These are phyloP conservation scores for Microtus ochrogaster DNA, from an alignment of 2,113 vertebrate genomes.

Conservation along the genomic window DNA sequence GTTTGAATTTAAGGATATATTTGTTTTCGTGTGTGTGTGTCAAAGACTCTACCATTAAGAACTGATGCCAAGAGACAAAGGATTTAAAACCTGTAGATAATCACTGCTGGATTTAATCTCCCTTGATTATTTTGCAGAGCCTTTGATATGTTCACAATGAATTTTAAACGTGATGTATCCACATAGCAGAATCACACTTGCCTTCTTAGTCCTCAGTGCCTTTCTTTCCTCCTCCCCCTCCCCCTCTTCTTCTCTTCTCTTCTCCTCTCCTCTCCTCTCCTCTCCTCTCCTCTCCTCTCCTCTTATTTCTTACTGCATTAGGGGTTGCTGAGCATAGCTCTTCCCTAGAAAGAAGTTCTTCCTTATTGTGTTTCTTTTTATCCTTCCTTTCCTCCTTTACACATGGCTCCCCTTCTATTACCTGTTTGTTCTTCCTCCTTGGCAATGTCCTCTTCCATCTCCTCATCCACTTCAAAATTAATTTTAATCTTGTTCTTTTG, in stretches of 20 bases:
- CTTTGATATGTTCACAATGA: background rate
- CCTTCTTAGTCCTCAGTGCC: conserved; percentile 77
- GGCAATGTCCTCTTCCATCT: background rate
- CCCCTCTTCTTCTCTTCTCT: conserved; percentile 85
- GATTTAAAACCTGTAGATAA: background rate
- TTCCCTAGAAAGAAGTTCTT: conserved; percentile 80
- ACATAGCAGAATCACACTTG: background rate
- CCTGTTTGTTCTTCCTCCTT: conserved; percentile 76
- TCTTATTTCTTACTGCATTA: conserved; percentile 88
- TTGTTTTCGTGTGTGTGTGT: conserved; percentile 66
- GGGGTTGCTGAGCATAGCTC: conserved; percentile 70
- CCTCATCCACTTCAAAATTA: conserved; percentile 75
- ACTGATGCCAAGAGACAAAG: background rate
- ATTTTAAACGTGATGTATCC: background rate
- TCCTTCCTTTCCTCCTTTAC: conserved; percentile 94
- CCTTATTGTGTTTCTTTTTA: conserved; percentile 85
- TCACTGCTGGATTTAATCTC: background rate
- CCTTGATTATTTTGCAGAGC: background rate
- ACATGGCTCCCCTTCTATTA: conserved; percentile 63
- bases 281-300: conserved; percentile 86
- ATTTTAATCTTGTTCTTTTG: conserved; percentile 88
- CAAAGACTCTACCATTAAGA: conserved; percentile 64
- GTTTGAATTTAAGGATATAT: conserved; percentile 68
- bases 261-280: conserved; percentile 89
- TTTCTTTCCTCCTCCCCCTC: conserved; percentile 67